Base-by-base conservation (phyloP, 2,888 invertebrate genomes). In the Acronicta aceris region DNA sequence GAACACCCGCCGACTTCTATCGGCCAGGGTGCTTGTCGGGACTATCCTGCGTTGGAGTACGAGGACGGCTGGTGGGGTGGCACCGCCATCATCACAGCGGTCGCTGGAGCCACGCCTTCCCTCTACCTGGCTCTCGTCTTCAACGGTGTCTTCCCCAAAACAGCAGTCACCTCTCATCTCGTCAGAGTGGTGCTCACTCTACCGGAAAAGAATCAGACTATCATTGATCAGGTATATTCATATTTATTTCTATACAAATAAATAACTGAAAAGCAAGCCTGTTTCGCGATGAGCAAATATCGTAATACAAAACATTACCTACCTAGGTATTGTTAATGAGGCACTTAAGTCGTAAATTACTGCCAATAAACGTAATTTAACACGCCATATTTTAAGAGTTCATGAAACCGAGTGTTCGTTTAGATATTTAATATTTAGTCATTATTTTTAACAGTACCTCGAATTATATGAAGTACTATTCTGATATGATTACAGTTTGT, bases 61-160 rank as follows among this genome's bases (percentile, higher is more conserved):
- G 96, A 95, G 91, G 66, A 97, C 95, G 78, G 96, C 95, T 77
- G 98, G 97, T 80, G 98, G 98, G 98, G 98, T 3, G 98, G 98
- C 1, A 98, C 98, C 0, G 98, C 98, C 0, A 96, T 98, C 36
- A 97, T 98, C 0, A 97, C 98, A 0, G 97, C 97, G 0, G 97
- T 96, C 0, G 97, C 97, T 12, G 96, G 97, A 0, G 96, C 97
- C 1, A 96, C 97, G 0, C 97, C 98, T 0, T 97, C 97, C 38
- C 95, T 98, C 61, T 97, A 98, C 85, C 88, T 98, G 41, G 97
- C 97, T 0, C 89, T 98, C 5, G 95, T 98, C 0, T 98, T 98
- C 86, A 98, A 98, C 80, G 98, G 98, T 10, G 95, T 98, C 3
- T 97, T 98, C 75, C 93, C 95, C 0, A 85, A 82, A 53, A 92